A percentile compares a stretch with the other conserved stretches of the same genome.
Conservation (phyloP, 2,797 vertebrate genomes). For the Alauda arvensis region DNA sequence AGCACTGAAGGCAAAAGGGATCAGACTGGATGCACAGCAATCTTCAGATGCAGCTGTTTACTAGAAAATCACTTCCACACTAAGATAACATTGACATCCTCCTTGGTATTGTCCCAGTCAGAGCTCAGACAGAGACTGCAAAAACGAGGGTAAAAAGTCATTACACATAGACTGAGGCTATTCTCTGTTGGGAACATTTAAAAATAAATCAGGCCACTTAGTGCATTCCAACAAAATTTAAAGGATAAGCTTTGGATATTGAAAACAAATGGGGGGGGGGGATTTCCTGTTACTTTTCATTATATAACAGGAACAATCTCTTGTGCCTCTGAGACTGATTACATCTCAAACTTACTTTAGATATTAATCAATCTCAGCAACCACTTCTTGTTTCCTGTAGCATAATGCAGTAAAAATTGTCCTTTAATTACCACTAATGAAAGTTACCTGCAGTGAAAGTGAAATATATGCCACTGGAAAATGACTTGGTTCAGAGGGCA, state of each 20-base stretch:
- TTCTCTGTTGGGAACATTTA: conserved; percentile 1
- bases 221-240: not conserved
- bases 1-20: not conserved
- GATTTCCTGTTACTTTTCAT: not conserved
- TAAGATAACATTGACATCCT: conserved; percentile 24
- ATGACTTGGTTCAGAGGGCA: conserved; percentile 21
- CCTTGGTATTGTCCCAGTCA: conserved; percentile 5
- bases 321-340: conserved; percentile 23
- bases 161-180: not conserved
- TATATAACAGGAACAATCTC: conserved; percentile 2
- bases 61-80: not conserved
- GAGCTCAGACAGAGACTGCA: not conserved
- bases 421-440: conserved; percentile 46
- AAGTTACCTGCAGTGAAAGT: conserved; percentile 30
- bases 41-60: not conserved
- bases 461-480: conserved; percentile 7
- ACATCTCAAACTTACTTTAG: conserved; percentile 6
- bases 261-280: not conserved
- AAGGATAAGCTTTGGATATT: not conserved
- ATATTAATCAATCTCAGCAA: conserved; percentile 45
- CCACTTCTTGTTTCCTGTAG: conserved; percentile 36
- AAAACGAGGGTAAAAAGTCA: conserved; percentile 42
- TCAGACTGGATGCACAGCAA: not conserved
- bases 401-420: conserved; percentile 30
- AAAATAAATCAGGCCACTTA: conserved; percentile 36